A percentile compares a stretch with the other conserved stretches of the same genome.
These are phyloP conservation scores for Microplitis mediator DNA, from an alignment of 1,140 invertebrate species.

Conservation along the genomic window DNA sequence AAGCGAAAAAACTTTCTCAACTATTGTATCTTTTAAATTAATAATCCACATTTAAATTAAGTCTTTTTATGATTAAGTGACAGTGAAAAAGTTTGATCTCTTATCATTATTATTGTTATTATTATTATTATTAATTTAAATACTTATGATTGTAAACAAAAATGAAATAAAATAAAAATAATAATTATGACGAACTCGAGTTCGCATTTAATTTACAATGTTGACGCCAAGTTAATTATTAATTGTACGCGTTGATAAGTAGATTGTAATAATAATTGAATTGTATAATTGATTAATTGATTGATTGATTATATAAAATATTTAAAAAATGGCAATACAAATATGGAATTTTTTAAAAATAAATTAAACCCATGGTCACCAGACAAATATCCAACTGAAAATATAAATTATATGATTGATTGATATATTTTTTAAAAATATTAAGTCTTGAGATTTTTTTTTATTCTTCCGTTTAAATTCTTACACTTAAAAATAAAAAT, in stretches of 20 bases:
- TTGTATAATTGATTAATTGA: background rate
- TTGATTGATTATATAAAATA: constrained; percentile 26
- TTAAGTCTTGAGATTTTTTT: no score
- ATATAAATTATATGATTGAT: constrained; percentile 33
- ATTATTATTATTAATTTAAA: background rate
- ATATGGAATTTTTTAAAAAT: constrained; percentile 22
- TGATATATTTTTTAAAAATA: constrained; percentile 19
- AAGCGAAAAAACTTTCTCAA: constrained; percentile 34
- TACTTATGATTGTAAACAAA: constrained; percentile 32
- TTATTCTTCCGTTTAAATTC: no score
- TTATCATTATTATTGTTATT: constrained; percentile 35
- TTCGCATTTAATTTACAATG: background rate
- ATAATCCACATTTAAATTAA: background rate
- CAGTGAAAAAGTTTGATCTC: constrained; percentile 51
- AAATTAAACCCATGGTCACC: constrained; percentile 37
- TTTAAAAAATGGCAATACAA: constrained; percentile 20
- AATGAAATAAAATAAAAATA: constrained; percentile 12
- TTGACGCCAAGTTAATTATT: constrained; percentile 23
- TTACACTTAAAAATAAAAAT: no score
- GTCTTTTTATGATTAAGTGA: constrained; percentile 39
- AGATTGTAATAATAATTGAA: constrained; percentile 28
- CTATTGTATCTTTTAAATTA: constrained; percentile 24
- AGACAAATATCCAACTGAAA: constrained; percentile 26
- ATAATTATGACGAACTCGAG: background rate
- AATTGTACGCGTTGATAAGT: constrained; percentile 21